Percentiles rank a stretch among this genome's conserved stretches.
Conservation (phyloP, 2,888 invertebrate genomes). For the Lepidonotus clava region DNA sequence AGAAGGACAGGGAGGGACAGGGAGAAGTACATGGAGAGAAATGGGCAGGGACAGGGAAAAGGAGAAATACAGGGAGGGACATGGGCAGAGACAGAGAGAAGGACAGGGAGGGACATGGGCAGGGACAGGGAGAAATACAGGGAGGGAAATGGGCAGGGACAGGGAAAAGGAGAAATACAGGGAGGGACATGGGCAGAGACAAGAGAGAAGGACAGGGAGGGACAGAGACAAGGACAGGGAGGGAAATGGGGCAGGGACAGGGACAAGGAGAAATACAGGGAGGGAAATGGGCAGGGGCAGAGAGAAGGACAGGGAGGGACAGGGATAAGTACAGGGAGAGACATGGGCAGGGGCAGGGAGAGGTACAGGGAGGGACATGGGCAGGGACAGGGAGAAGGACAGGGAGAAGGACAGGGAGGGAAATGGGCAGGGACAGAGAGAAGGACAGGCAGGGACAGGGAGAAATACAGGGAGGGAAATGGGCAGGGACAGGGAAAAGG, state of each 20-base stretch:
- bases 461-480: background rate
- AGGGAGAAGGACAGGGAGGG: background rate
- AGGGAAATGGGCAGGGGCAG: background rate
- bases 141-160: background rate
- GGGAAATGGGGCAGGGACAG: no score
- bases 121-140: background rate
- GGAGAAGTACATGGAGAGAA: background rate
- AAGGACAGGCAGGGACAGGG: background rate
- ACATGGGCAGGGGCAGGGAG: background rate
- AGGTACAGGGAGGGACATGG: background rate
- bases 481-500: background rate
- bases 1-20: background rate
- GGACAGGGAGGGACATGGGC: background rate
- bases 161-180: background rate
- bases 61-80: background rate
- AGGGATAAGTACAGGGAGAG: background rate
- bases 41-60: background rate
- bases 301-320: background rate
- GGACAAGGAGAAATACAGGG: background rate
- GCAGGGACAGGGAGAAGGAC: background rate
- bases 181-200: background rate
- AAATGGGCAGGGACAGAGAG: background rate
- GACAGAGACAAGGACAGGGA: slow-evolving; percentile 1
- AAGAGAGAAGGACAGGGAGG: background rate
- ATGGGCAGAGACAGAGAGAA: background rate